Base-by-base conservation (phyloP, 2,888 invertebrate genomes). In the Amiota mariae region DNA sequence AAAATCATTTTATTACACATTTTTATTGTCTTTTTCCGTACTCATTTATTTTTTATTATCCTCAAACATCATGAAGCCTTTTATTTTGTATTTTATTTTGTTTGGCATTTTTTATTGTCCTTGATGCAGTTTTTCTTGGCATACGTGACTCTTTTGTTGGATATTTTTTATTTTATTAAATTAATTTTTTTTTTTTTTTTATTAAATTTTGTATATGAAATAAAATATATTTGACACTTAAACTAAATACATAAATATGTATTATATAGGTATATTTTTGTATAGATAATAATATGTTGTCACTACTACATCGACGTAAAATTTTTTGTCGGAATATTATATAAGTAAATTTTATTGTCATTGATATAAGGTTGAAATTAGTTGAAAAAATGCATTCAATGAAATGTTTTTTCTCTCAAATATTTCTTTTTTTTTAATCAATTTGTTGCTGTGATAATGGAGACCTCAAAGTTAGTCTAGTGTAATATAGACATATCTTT, bases 51-150 rank as follows among this genome's bases (percentile, higher is more conserved):
- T 20, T 10, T 59, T 20, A 59, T 59, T 59, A 8, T 59, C 59
- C 20, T 59, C 11, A 59, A 20, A 20, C 20, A 59, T 20, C 20
- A 18, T 59, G 20, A 59, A 59, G 59, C 59, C 15, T 20, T 9
- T 20, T 20, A 51, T 11, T 4, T 6, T 51, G 54, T n/a, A 10
- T 59, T 59, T 20, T 12, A 36, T 15, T 8, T 57, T 46, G 47
- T 57, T 57, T 70, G 57, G 70, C 15, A 18, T 10, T 13, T 57
- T 47, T 70, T 59, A 70, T 70, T 70, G 70, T 70, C 70, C 70
- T 20, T 18, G 59, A 59, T 20, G 59, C 59, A 59, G 59, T 18
- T 18, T 36, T 18, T 59, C 18, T 59, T n/a, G 54, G 6, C 36
- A 36, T 36, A 36, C 36, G 8, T 36, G 36, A 36, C 2, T 6